Conservation (phyloP, 35 echinoderm and acorn worm species). For the Ophiothrix spiculata region DNA sequence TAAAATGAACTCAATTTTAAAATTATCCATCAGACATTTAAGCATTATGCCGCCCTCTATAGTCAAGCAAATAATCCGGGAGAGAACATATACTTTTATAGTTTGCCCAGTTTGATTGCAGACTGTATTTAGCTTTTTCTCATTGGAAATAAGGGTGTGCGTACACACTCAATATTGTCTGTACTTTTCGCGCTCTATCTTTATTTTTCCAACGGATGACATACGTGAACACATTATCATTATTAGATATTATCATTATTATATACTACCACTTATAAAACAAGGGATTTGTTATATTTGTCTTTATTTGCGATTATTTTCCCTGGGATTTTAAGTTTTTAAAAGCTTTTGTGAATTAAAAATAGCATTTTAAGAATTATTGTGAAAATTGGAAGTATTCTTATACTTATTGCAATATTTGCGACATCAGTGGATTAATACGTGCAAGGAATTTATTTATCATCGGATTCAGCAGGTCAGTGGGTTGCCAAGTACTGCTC, state of each 20-base stretch:
- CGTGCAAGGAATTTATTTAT: neutral
- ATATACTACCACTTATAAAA: neutral
- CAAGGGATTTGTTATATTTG: neutral
- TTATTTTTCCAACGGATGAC: neutral
- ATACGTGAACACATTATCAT: neutral
- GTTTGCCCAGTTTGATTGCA: neutral
- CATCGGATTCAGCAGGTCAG: neutral
- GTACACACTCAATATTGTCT: neutral
- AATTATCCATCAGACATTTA: neutral
- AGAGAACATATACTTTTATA: neutral
- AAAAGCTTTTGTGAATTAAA: neutral
- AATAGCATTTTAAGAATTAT: too few relatives aligned
- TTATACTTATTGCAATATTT: neutral
- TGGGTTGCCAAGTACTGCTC: neutral
- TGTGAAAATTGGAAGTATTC: neutral
- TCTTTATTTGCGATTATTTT: neutral
- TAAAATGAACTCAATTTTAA: neutral
- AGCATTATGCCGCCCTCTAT: neutral
- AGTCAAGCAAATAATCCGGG: neutral
- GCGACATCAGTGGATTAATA: neutral
- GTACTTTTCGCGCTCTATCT: neutral
- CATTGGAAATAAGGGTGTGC: conserved; percentile 4
- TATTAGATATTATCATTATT: neutral
- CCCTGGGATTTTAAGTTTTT: neutral
- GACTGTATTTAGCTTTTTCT: neutral